Conservation (phyloP, 1,140 invertebrate species). For the Apis florea region DNA sequence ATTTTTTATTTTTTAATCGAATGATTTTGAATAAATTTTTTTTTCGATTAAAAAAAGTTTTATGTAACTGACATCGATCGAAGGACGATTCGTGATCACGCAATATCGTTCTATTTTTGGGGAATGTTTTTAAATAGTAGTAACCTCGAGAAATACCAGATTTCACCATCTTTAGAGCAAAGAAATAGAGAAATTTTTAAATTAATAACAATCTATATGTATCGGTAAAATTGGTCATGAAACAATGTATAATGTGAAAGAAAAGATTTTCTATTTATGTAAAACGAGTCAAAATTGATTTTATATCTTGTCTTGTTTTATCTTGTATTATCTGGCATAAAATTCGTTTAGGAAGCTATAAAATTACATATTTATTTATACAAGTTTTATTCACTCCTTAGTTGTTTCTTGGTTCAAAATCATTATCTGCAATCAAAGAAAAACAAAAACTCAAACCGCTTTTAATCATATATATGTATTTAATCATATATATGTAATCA, state of each 20-base stretch:
- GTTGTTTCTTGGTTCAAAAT: neutral
- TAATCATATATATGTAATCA: neutral
- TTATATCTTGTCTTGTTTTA: neutral
- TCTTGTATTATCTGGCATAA: too few relatives aligned
- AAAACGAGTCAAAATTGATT: neutral
- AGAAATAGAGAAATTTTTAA: neutral
- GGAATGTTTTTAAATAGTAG: conserved; percentile 26
- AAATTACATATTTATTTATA: too few relatives aligned
- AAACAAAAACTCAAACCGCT: neutral
- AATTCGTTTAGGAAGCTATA: too few relatives aligned
- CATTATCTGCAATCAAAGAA: neutral
- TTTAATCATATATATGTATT: neutral
- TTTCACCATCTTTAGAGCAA: conserved; percentile 33
- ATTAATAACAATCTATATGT: neutral
- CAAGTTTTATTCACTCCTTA: too few relatives aligned
- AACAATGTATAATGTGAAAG: neutral
- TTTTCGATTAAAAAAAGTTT: neutral
- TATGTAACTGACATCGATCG: neutral
- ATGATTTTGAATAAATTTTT: neutral
- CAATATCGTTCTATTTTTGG: conserved; percentile 44
- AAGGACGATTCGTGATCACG: neutral
- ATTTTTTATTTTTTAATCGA: neutral
- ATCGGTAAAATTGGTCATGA: too few relatives aligned
- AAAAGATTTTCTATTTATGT: neutral
- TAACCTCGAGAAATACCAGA: conserved; percentile 33